Evolutionary conservation across 2,888 invertebrate genomes (phyloP), one percentile per base, ranked within the genome.

Genomic region (Euphydryas editha): DNA sequence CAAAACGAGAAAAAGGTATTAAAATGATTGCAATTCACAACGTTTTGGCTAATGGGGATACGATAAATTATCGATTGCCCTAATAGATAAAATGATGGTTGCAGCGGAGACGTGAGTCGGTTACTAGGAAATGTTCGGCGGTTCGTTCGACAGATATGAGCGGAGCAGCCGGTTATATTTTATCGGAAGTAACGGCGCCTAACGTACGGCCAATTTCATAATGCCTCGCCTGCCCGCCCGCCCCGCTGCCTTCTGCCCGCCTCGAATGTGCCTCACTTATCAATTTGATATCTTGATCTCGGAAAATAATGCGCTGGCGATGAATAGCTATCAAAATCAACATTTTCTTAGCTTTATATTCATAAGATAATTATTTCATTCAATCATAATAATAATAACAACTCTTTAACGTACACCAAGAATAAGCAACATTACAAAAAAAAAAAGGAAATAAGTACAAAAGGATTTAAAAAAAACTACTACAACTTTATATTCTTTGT

Each of bases 171-270:
- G 91, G 90, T 90, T 86, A 92, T 92, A 92, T 92, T 92, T 92
- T 92, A 92, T 90, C 89, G 83, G 82, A 87, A 89, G 92, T 90
- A 89, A 92, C 87, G 92, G 92, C 88, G 78, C 81, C 90, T 92
- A 92, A 92, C 90, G 86, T 92, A 92, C 90, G 84, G 92, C 92
- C 92, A 92, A 92, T 92, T 91, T 92, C 92, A 92, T 92, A 92
- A 92, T 92, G 92, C 92, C 83, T 84, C 84, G 87, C 82, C 87
- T 24, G 51, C 51, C 51, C 51, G 51, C 51, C 24, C 54, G 81
- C 71, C 54, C 36, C 54, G 81, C 72, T 69, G 69, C 73, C 67
- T 46, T 46, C 69, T 75, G 78, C 83, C 85, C 82, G 84, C 83
- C 78, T 84, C 82, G 85, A 87, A 91, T 90, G 90, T 87, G 85